Evolutionary conservation across 1,140 invertebrate genomes (phyloP), one percentile per base, ranked within the genome.

Genomic region (Chironomus tepperi): DNA sequence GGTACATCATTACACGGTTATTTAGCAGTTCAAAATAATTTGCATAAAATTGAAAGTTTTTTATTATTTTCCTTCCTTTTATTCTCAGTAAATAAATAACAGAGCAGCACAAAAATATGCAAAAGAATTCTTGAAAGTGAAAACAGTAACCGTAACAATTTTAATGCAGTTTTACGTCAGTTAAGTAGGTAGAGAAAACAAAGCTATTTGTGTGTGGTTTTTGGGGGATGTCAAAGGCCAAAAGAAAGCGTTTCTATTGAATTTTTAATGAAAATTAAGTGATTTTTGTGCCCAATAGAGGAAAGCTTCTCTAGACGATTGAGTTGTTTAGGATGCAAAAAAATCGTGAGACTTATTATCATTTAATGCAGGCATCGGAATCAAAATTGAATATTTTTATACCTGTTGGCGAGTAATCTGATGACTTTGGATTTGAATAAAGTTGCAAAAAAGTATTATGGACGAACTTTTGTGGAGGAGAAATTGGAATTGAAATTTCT

Each of bases 21-120:
- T 5, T 57, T n/a, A 57, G 8, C n/a, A 5, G 47, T 57, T n/a
- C 12, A 57, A 57, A 57, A 57, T n/a, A 57, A 57, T 57, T 57
- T 57, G 47, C 47, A 57, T 57, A 57, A 57, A 57, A 57, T 57
- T 57, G 47, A 57, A 57, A 57, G 47, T 57, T 57, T 57, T 15
- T n/a, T n/a, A n/a, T n/a, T n/a, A n/a, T n/a, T n/a, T 15, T n/a
- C n/a, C 15, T 12, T 57, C 12, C 47, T 12, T 12, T 57, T n/a
- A 34, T 34, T 34, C 24, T 34, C n/a, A n/a, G 47, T 57, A n/a
- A 57, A 57, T 57, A n/a, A 57, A n/a, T 57, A n/a, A 57, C 3
- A 15, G 12, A 5, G 3, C 5, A 57, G n/a, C 12, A n/a, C 47
- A 57, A 47, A 43, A 57, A n/a, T n/a, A n/a, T 57, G 47, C 47